Evolutionary conservation across 30 jellyfish, hydroid and myxozoan genomes (phyloP).

Genomic region (Cassiopea xamachana): DNA sequence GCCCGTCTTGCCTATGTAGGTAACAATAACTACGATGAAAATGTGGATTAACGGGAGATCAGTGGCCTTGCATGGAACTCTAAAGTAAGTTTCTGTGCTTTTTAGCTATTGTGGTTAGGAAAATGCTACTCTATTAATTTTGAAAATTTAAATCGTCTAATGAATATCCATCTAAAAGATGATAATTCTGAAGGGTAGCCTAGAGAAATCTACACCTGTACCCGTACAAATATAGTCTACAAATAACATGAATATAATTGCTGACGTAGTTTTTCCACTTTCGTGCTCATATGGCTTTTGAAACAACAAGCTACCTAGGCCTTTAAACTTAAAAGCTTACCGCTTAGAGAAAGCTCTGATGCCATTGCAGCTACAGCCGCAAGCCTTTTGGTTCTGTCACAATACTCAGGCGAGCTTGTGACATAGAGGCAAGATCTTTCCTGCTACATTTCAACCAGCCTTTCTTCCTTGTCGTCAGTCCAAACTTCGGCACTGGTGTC

Average conservation of each 20-base stretch:
- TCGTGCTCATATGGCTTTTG: neutral
- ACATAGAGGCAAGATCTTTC: constrained; percentile 10
- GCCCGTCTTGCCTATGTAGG: neutral
- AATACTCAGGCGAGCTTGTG: constrained; percentile 9
- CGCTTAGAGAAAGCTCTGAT: neutral
- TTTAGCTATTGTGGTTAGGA: too few relatives aligned
- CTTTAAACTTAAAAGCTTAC: neutral
- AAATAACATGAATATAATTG: neutral
- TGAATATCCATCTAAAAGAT: neutral
- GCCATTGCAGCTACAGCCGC: constrained; percentile 13
- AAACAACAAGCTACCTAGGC: neutral
- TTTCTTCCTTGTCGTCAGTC: constrained; percentile 2
- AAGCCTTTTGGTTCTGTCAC: constrained; percentile 4
- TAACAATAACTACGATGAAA: neutral
- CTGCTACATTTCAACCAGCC: constrained; percentile 12
- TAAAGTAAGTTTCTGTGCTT: too few relatives aligned
- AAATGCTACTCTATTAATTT: too few relatives aligned
- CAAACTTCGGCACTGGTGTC: neutral
- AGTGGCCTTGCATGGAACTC: neutral
- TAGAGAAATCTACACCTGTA: neutral
- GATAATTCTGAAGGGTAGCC: neutral
- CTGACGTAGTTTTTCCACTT: neutral
- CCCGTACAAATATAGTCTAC: neutral
- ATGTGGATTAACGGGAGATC: neutral
- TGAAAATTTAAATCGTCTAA: neutral